Conservation (phyloP, 2,888 invertebrate genomes). For the Pseudococcus viburni region DNA sequence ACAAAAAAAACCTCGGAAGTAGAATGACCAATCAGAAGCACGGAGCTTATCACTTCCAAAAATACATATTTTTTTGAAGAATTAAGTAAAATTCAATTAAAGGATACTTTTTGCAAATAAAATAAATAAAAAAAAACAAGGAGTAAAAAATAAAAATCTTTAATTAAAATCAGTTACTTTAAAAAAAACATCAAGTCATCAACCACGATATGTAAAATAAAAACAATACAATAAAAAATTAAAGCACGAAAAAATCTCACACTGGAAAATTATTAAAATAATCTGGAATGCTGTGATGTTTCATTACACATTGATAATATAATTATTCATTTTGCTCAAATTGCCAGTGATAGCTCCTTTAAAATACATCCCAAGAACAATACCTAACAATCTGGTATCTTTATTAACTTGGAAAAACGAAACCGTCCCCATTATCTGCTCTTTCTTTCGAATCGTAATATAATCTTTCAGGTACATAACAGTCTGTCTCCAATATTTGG, state of each 20-base stretch:
- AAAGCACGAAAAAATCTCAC: background rate
- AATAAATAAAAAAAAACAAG: too few species aligned
- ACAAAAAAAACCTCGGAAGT: too few species aligned
- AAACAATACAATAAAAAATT: too few species aligned
- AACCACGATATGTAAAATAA: too few species aligned
- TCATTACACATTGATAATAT: background rate
- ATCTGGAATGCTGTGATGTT: background rate
- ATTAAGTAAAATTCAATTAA: too few species aligned
- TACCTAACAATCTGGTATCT: conserved; percentile 51
- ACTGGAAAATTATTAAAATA: background rate
- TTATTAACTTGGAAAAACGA: conserved; percentile 33
- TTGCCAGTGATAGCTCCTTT: conserved; percentile 29
- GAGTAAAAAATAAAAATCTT: too few species aligned
- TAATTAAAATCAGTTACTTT: too few species aligned
- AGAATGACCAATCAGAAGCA: too few species aligned
- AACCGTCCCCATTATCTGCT: conserved; percentile 19
- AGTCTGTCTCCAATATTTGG: conserved; percentile 53
- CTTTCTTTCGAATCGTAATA: conserved; percentile 54
- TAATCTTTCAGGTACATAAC: conserved; percentile 60
- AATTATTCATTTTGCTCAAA: background rate
- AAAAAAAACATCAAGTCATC: too few species aligned
- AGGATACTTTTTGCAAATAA: too few species aligned
- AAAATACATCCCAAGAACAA: conserved; percentile 9
- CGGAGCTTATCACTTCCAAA: too few species aligned
- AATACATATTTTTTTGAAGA: too few species aligned